Conservation (phyloP, 2,888 invertebrate species). For the Ommatoiulus sabulosus region DNA sequence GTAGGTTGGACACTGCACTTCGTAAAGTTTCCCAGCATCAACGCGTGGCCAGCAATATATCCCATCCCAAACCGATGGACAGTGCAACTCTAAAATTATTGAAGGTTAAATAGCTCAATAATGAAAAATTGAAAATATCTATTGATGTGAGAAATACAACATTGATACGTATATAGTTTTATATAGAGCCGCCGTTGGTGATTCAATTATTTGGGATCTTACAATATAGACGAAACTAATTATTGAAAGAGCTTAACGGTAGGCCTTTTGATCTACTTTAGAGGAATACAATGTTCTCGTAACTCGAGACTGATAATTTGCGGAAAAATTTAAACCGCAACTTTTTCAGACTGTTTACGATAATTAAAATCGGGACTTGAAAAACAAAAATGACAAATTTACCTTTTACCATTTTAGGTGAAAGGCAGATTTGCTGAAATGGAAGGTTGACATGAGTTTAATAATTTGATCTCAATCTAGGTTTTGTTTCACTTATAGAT, state of each 20-base stretch:
- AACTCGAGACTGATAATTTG: neutral
- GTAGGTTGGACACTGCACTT: slow-evolving; percentile 57
- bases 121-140: too few species aligned
- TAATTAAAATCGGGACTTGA: neutral
- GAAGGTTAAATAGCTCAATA: too few species aligned
- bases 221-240: too few species aligned
- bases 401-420: too few species aligned
- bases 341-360: neutral
- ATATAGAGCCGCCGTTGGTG: too few species aligned
- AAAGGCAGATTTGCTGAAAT: neutral
- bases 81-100: slow-evolving; percentile 51
- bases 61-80: slow-evolving; percentile 59
- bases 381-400: neutral
- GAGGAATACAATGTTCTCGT: neutral
- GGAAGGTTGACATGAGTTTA: neutral
- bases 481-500: neutral
- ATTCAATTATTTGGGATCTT: too few species aligned
- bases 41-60: slow-evolving; percentile 58
- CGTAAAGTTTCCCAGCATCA: slow-evolving; percentile 50
- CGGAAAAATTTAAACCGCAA: neutral
- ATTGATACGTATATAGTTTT: too few species aligned
- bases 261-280: neutral
- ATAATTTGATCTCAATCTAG: neutral
- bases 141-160: too few species aligned
- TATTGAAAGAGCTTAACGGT: too few species aligned